Base-by-base conservation (phyloP, 2,888 invertebrate genomes). In the Subacronicta megacephala region DNA sequence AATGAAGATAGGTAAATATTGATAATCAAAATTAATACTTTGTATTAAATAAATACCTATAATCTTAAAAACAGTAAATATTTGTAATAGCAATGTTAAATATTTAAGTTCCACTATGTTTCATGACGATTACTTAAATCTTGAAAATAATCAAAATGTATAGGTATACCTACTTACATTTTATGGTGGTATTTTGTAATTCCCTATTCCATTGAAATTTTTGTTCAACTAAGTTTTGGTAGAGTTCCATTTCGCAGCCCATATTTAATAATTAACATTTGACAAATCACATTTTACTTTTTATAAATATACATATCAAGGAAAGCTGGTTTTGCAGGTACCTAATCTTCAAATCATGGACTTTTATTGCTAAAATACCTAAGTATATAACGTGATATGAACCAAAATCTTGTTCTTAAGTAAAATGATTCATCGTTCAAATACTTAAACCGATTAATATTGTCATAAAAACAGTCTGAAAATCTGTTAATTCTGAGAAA, bases 51-150 rank as follows among this genome's bases (percentile, higher is more conserved):
- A 37, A 61, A 42, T 54, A 56, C 61, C 67, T 59, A 59, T 55
- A 59, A 51, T 66, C 52, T 65, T 31, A 52, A 17, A 59, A 73
- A 44, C 49, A 60, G 59, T 58, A 61, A 55, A 44, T 12, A 41
- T 47, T 18, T 35, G 10, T n/a, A 49, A 47, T 49, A 67, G 7
- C 37, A 61, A 41, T 35, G 41, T 20, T 44, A 23, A 58, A 38
- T 38, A 41, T 18, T 16, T 37, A 43, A 33, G 50, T 51, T 66
- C 4, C 23, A 46, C 26, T 15, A 37, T 18, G 16, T 46, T 43
- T 46, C 17, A 29, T 18, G 12, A 18, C 46, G 50, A 67, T 51
- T 56, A n/a, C n/a, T n/a, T n/a, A 7, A 13, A 29, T 46, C 20
- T 33, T 31, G 36, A 67, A 52, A 18, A 15, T 12, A 36, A 41